Evolutionary conservation across 2,888 invertebrate species (phyloP), one percentile per base, ranked within the genome.

Genomic region (Noctua janthe): DNA sequence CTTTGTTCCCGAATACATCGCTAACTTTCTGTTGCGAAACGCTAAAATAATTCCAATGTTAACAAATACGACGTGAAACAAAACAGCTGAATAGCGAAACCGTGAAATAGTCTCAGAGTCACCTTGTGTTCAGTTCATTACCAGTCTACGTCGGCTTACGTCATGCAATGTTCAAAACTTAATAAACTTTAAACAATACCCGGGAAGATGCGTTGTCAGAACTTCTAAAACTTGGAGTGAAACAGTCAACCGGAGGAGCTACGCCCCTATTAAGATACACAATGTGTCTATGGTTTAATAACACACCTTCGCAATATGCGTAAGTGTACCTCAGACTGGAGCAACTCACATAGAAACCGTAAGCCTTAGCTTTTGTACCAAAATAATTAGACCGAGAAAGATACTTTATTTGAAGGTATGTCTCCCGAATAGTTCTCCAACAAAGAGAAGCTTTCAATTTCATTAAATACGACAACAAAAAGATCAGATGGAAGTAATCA

Each of bases 171-270:
- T 96, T 95, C 93, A 85, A 93, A 96, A 96, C 95, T 96, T 95
- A 95, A 95, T 95, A 95, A 96, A 96, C 95, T 96, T 96, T 94
- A 95, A 96, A 96, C 95, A 96, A 95, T 95, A 95, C 94, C 91
- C 92, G 91, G 90, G 94, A 94, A 95, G 95, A 96, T 95, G 94
- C 94, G 95, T 95, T 96, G 96, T 96, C 96, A 95, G 95, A 96
- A 96, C 92, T 96, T 95, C 90, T 90, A 92, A 91, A 95, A 94
- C 94, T 94, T 91, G 87, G 92, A 93, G 94, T 94, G 94, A 93
- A 95, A 94, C 95, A 94, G 92, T 91, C 92, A 94, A 93, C 94
- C 90, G 91, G 84, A 91, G 88, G 94, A 95, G 93, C 94, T 95
- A 91, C 91, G 90, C 91, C 91, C 94, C 94, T 94, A 95, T 95